Conservation (phyloP, 1,140 invertebrate genomes). For the Frieseomelitta varia region DNA sequence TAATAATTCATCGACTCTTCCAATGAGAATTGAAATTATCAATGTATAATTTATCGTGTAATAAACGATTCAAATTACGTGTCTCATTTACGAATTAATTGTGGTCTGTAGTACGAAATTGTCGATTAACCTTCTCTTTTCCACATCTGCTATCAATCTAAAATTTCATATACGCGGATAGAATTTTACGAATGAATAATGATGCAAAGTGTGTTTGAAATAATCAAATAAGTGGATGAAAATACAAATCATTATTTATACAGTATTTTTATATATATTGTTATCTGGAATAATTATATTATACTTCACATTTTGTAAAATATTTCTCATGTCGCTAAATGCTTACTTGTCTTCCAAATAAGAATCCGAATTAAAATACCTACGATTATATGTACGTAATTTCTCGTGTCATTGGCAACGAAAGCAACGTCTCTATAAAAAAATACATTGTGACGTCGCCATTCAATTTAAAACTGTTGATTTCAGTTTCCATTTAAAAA, state of each 20-base stretch:
- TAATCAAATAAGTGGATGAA: too few species aligned
- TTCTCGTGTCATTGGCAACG: background rate
- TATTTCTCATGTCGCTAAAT: background rate
- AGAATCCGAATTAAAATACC: background rate
- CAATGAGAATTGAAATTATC: background rate
- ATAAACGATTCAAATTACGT: background rate
- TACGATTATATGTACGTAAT: background rate
- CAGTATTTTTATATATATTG: too few species aligned
- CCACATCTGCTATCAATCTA: too few species aligned
- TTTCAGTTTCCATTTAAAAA: background rate
- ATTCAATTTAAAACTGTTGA: background rate
- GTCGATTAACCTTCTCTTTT: background rate
- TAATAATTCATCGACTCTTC: background rate
- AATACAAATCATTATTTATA: too few species aligned
- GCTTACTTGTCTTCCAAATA: background rate
- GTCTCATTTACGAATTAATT: background rate
- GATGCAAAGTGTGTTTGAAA: too few species aligned
- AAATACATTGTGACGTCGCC: background rate
- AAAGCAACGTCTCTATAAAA: background rate
- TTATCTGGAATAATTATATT: too few species aligned
- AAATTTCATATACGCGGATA: too few species aligned
- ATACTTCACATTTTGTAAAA: too few species aligned
- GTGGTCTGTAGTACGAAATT: background rate
- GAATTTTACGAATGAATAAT: too few species aligned
- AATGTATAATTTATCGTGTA: background rate